phyloP scores from a whole-genome alignment of 64 coral and sea anemone genomes.

The Catalaphyllia jardinei region DNA sequence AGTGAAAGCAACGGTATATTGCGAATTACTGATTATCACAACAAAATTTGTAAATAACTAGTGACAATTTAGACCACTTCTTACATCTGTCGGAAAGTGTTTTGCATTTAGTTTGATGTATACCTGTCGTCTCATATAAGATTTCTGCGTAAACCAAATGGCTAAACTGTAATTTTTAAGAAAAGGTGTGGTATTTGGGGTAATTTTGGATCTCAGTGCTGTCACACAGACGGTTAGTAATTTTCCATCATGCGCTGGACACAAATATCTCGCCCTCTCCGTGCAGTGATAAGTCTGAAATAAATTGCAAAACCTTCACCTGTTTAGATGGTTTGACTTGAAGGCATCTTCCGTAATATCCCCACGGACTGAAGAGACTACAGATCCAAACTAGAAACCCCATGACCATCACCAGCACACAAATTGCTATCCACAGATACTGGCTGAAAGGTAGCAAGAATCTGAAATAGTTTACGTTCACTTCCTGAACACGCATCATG shows the following conservation, averaged over 20 bases:
- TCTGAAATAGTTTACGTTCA: conserved; percentile 57
- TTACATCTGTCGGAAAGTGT: not conserved
- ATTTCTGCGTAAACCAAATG: no score
- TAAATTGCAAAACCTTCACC: not conserved
- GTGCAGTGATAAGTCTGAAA: not conserved
- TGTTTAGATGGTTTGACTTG: not conserved
- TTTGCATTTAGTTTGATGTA: not conserved
- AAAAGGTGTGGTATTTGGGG: no score
- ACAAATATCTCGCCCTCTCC: no score
- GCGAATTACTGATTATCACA: no score
- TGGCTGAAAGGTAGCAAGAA: conserved; percentile 47
- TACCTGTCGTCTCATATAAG: not conserved
- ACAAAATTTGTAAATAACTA: no score
- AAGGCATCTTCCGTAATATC: conserved; percentile 38
- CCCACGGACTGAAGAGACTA: conserved; percentile 51
- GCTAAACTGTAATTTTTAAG: no score
- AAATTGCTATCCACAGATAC: conserved; percentile 49
- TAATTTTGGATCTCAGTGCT: no score
- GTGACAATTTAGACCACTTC: not conserved
- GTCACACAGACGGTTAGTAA: no score
- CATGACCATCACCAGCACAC: conserved; percentile 32
- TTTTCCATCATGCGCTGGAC: no score
- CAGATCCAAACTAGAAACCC: conserved; percentile 39
- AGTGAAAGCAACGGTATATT: not conserved
- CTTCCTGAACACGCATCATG: conserved; percentile 55